Conservation (phyloP, 2,113 vertebrate species). For the Emydura subglobosa region DNA sequence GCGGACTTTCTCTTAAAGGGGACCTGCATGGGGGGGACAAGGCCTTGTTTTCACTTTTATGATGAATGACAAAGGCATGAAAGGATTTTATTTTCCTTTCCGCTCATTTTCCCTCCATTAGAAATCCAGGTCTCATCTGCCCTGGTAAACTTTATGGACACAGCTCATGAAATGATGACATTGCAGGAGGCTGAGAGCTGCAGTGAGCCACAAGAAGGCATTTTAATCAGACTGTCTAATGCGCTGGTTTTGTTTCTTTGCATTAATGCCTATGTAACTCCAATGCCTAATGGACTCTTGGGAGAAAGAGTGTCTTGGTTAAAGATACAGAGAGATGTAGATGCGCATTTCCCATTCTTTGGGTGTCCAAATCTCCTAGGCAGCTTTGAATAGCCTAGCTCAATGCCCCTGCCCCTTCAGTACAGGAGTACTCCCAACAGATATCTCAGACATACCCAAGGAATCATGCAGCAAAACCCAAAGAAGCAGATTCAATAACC, state of each 20-base stretch:
- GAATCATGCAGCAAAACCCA: no score
- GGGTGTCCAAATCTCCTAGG: background rate
- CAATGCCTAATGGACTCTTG: background rate
- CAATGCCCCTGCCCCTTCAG: background rate
- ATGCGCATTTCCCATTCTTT: no score
- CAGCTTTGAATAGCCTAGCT: background rate
- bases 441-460: no score
- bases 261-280: background rate
- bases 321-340: background rate
- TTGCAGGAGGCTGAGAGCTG: background rate
- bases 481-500: no score
- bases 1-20: background rate
- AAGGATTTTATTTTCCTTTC: background rate
- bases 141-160: no score
- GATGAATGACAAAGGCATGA: background rate
- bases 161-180: background rate
- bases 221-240: background rate
- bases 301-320: background rate
- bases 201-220: background rate
- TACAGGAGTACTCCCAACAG: background rate
- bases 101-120: background rate
- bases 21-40: background rate
- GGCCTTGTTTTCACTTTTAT: background rate
- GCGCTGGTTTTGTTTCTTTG: background rate
- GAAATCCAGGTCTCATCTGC: background rate